Base-by-base conservation (phyloP, 1,140 invertebrate species). In the Macrobrachium nipponense region DNA sequence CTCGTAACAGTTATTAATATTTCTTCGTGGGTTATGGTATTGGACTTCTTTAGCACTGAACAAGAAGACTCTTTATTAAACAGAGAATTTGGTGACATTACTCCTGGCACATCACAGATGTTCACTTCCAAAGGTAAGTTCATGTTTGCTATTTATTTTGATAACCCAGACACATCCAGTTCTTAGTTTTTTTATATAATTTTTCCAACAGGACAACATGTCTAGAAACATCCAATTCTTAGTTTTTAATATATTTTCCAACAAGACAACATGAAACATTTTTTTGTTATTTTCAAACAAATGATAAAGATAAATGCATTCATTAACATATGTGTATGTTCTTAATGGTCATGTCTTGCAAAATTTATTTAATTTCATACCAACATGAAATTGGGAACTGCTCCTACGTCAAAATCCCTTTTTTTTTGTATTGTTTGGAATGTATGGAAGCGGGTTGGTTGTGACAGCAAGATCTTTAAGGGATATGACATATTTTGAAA, bases 21-120 rank as follows among this genome's bases (percentile, higher is more conserved):
- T 20, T 91, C 98, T 90, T 97, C 97, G 36, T 99, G 97, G 97
- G 96, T 98, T 87, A 95, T 97, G 5, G 94, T 98, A 14, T 92
- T 98, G 15, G 97, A 99, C 91, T 98, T 99, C 90, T 96, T 98
- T 88, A 95, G 95, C 44, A 92, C 87, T 10, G 75, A 88, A 43
- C 44, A 73, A 51, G 80, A 83, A 20, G 78, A 82, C 23, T 44
- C 8, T 23, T 58, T 23, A 61, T 70, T 75, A 14, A 27, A 62
- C 61, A 73, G 20, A 23, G 36, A 44, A n/a, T 5, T 14, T 36
- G 80, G 78, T 59, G 75, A 83, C 8, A 59, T 18, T 44, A 73
- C 80, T 15, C 80, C 44, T 36, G 64, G 20, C 51, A 8, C 72
- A 43, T 17, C 36, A 14, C 60, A 66, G 60, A 23, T 23, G n/a